Base-by-base conservation (phyloP, 1,140 invertebrate genomes). In the Stenopsyche tienmushanensis region DNA sequence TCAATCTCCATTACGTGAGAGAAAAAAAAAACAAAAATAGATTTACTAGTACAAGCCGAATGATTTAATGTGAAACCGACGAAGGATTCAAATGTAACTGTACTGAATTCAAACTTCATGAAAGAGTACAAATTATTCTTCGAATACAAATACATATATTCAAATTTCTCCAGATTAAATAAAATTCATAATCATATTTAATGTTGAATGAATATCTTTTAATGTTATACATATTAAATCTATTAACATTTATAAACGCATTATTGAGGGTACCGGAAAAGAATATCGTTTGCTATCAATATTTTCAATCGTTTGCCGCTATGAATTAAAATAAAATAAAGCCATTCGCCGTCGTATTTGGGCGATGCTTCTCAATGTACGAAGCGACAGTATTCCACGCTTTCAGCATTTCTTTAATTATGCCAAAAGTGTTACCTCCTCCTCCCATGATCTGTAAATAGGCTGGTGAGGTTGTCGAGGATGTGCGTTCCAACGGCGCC, bases 1-100 rank as follows among this genome's bases (percentile, higher is more conserved):
- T 44, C 41, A 60, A 47, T 47, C 57, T 60, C 57, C 57, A 60
- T 47, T 60, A 47, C 57, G 57, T 41, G 42, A 60, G 44, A 60
- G 47, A 47, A 60, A 47, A 60, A 44, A 47, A 44, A 60, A 47
- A 57, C 23, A 39, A 41, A 57, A 42, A 50, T 5, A 50, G 13
- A 50, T 18, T 45, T 18, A 18, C 3, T 50, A 20, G 47, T 18
- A 44, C n/a, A n/a, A n/a, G 18, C 18, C 18, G 3, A 44, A 13
- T 44, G 7, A 39, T 8, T 44, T 44, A 44, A 44, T 15, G 41
- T n/a, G n/a, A n/a, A n/a, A n/a, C n/a, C n/a, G 29, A 39, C 13
- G n/a, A 44, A 44, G 13, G 13, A 39, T 39, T 39, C 34, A 39
- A 7, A 39, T 13, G 13, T 39, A 13, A 39, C 13, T 39, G 7